phyloP scores from a whole-genome alignment of 2,797 vertebrate species.

The Peromyscus attwateri region DNA sequence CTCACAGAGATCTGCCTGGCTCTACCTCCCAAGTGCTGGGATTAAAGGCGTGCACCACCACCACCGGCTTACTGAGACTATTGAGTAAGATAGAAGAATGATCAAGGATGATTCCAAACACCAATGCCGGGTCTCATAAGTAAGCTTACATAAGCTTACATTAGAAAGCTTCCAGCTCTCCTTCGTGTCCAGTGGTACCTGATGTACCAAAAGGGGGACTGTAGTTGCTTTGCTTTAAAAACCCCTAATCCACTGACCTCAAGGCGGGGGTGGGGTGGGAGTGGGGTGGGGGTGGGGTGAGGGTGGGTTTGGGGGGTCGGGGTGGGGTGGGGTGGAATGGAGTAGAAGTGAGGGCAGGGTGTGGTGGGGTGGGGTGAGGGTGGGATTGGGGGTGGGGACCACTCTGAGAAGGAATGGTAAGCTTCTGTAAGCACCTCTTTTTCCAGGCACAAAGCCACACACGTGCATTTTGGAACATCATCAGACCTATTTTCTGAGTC shows the following conservation, averaged over 20 bases:
- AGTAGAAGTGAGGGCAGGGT: background rate
- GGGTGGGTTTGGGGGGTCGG: background rate
- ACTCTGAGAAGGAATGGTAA: background rate
- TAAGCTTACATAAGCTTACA: background rate
- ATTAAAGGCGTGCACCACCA: accelerated
- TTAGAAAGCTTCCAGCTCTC: background rate
- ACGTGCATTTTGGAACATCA: background rate
- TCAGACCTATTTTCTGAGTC: background rate
- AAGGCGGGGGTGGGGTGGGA: background rate
- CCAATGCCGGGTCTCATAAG: no score
- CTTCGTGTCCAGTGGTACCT: background rate
- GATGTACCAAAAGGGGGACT: background rate
- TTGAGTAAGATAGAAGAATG: background rate
- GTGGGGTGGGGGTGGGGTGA: no score
- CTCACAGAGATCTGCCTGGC: background rate
- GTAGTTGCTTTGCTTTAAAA: background rate
- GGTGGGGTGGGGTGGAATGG: no score
- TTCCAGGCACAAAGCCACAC: background rate
- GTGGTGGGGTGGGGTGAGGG: no score
- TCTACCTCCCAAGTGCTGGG: background rate
- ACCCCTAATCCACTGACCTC: background rate
- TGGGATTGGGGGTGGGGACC: background rate
- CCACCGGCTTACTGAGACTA: background rate
- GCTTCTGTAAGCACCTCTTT: background rate
- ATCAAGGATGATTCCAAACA: background rate